Conservation (phyloP, 2,888 invertebrate genomes). For the Drosophila helvetica region DNA sequence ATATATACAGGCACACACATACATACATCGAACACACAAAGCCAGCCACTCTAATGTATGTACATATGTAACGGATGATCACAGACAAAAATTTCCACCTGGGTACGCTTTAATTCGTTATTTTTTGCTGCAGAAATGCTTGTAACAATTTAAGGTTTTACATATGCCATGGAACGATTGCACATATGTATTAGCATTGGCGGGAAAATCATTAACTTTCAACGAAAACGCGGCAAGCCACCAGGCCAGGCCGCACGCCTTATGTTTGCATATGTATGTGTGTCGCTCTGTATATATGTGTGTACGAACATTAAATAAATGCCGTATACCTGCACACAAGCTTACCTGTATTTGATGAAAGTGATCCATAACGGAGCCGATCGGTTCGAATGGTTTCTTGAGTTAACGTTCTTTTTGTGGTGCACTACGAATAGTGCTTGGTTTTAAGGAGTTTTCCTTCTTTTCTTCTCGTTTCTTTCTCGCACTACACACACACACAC, state of each 20-base stretch:
- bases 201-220: conserved; percentile 39
- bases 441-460: conserved; percentile 15
- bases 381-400: conserved; percentile 36
- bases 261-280: conserved; percentile 15
- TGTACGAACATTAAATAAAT: conserved; percentile 14
- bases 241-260: conserved; percentile 47
- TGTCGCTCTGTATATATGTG: conserved; percentile 24
- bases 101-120: conserved; percentile 3
- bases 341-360: conserved; percentile 84
- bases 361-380: conserved; percentile 79
- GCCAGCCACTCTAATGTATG: conserved; percentile 12
- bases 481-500: conserved; percentile 52
- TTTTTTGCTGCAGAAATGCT: background rate
- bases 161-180: background rate
- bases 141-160: background rate
- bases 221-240: conserved; percentile 40
- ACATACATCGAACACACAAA: background rate
- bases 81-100: conserved; percentile 31
- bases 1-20: conserved; percentile 2
- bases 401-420: background rate
- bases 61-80: conserved; percentile 13
- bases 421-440: conserved; percentile 2
- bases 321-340: conserved; percentile 60
- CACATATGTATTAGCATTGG: conserved; percentile 30
- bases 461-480: conserved; percentile 34